Evolutionary conservation across 2,888 invertebrate species (phyloP).

Genomic region (Lycaena phlaeas): DNA sequence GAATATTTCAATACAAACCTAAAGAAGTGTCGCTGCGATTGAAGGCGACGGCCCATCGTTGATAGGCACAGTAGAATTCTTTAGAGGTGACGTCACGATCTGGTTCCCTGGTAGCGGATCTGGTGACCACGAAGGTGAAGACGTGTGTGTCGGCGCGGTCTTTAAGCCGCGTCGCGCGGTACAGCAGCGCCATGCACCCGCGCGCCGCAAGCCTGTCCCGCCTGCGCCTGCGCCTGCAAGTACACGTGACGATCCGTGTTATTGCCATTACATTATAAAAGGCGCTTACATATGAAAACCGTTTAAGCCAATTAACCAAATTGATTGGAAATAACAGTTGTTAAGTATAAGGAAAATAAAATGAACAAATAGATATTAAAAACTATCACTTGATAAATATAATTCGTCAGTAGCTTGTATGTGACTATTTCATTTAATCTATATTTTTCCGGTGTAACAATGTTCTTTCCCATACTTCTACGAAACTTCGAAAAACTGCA

Average conservation of each 20-base stretch:
- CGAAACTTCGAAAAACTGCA: too few relatives aligned
- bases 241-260: not conserved
- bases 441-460: too few relatives aligned
- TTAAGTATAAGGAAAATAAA: too few relatives aligned
- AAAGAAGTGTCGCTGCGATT: slow-evolving; percentile 81
- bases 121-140: slow-evolving; percentile 87
- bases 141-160: slow-evolving; percentile 88
- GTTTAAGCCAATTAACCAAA: too few relatives aligned
- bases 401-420: too few relatives aligned
- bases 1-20: slow-evolving; percentile 31
- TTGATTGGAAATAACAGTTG: too few relatives aligned
- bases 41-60: slow-evolving; percentile 87
- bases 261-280: too few relatives aligned
- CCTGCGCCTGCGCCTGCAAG: slow-evolving; percentile 42
- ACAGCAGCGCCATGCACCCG: slow-evolving; percentile 82
- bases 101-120: slow-evolving; percentile 82
- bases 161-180: slow-evolving; percentile 86
- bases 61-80: slow-evolving; percentile 86
- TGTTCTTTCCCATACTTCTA: too few relatives aligned
- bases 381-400: too few relatives aligned
- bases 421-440: too few relatives aligned
- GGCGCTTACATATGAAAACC: too few relatives aligned
- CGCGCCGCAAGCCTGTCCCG: slow-evolving; percentile 56
- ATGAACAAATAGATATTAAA: too few relatives aligned
- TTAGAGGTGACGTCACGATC: slow-evolving; percentile 87